Evolutionary conservation across 2,888 invertebrate genomes (phyloP), one percentile per base, ranked within the genome.

Genomic region (Desoria tigrina): DNA sequence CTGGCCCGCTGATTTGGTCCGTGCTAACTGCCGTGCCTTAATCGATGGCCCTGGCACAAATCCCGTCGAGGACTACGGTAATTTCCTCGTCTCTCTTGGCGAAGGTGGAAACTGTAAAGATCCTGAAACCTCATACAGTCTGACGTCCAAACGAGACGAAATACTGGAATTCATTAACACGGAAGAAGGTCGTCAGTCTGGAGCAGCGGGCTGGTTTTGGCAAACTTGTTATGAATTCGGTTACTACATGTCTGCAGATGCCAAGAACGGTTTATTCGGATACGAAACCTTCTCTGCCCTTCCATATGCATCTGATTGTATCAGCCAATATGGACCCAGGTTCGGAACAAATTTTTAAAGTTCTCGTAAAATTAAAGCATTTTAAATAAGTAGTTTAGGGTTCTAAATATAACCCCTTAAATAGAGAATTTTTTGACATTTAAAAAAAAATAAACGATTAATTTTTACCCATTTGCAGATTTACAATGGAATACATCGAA

Each of bases 171-270:
- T 67, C 26, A 42, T 65, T 2, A 51, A 28, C 18, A 61, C 68
- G 2, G 28, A 63, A 18, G 60, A 65, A 58, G 68, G 68, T 23
- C 50, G 53, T 24, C 37, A 51, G 28, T 16, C 61, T 11, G 68
- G 57, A 23, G 59, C 58, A 11, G 56, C 42, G 23, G 42, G 51
- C 9, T 83, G 83, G 83, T 80, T 78, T 16, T 83, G 82, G 75
- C 83, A 83, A 76, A 83, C 82, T 0, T 84, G 83, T 77, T 81
- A 80, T 60, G 83, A 83, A 71, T 84, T 84, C 76, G 83, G 82
- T 26, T 83, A 79, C 76, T 84, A 79, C 77, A 83, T 83, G 77
- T 78, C 81, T 2, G 80, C 83, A 9, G 81, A 82, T 68, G 75
- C 76, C 16, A 66, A 73, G 11, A 72, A 77, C n/a, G 82, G 82